A percentile compares a stretch with the other conserved stretches of the same genome.
Evolutionary conservation across 2,113 vertebrate species (phyloP).

Genomic region (Campylomormyrus numenius): DNA sequence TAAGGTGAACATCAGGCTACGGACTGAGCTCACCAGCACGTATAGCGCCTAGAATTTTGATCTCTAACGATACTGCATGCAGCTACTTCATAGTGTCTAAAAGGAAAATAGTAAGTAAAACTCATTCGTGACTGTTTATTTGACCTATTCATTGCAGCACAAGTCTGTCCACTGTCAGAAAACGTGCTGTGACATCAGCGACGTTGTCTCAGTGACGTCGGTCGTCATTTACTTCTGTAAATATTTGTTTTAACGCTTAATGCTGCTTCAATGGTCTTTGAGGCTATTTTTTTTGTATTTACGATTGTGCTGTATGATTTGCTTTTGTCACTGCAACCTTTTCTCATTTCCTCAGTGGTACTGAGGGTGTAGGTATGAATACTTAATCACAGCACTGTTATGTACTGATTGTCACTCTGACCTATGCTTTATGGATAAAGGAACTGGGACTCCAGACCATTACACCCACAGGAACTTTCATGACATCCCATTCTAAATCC

Average conservation of each 20-base stretch:
- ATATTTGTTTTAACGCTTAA: background rate
- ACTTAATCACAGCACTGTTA: background rate
- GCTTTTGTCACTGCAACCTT: background rate
- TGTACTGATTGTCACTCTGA: background rate
- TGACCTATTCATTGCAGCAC: background rate
- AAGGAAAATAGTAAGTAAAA: background rate
- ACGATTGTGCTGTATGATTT: background rate
- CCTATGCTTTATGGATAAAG: background rate
- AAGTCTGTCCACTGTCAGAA: background rate
- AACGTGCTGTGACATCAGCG: background rate
- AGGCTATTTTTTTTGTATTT: background rate
- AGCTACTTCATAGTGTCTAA: background rate
- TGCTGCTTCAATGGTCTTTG: background rate
- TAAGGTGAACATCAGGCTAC: background rate
- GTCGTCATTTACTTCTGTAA: background rate
- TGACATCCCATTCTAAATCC: too few species aligned
- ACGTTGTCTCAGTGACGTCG: background rate
- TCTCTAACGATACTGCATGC: background rate
- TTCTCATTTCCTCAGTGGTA: background rate
- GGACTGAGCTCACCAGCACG: background rate
- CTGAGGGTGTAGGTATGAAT: background rate
- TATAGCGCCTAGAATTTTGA: background rate
- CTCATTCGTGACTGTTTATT: background rate
- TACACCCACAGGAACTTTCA: too few species aligned
- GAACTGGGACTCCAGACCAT: too few species aligned